Evolutionary conservation across 1,140 invertebrate genomes (phyloP).

Genomic region (Linepithema humile): DNA sequence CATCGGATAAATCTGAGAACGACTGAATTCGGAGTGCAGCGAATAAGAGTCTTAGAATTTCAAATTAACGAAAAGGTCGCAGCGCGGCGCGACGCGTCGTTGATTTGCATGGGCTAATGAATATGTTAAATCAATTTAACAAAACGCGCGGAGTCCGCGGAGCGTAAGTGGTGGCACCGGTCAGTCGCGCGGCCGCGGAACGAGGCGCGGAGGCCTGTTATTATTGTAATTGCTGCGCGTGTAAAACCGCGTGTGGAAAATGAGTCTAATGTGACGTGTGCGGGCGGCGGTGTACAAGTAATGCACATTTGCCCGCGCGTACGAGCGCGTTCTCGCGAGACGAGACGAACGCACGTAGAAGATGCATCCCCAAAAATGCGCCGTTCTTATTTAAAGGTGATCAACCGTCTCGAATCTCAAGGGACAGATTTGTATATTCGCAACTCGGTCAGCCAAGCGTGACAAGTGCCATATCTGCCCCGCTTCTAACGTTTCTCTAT

Average conservation of each 20-base stretch:
- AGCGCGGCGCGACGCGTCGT: conserved; percentile 62
- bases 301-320: neutral
- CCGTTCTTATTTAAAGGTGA: neutral
- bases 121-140: conserved; percentile 84
- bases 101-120: conserved; percentile 83
- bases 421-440: too few species aligned
- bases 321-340: neutral
- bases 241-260: conserved; percentile 83
- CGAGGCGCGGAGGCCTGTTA: conserved; percentile 79
- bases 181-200: conserved; percentile 67
- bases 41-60: neutral
- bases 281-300: conserved; percentile 67
- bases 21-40: neutral
- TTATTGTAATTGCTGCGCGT: conserved; percentile 84
- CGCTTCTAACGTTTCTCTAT: neutral
- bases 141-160: conserved; percentile 76
- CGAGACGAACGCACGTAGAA: neutral
- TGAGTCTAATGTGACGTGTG: conserved; percentile 82
- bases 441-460: neutral
- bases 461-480: neutral
- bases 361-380: neutral
- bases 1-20: neutral
- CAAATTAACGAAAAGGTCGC: conserved; percentile 29
- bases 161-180: conserved; percentile 70
- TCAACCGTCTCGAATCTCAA: neutral